phyloP scores from a whole-genome alignment of 2,888 invertebrate species.

The Junonia oenone region DNA sequence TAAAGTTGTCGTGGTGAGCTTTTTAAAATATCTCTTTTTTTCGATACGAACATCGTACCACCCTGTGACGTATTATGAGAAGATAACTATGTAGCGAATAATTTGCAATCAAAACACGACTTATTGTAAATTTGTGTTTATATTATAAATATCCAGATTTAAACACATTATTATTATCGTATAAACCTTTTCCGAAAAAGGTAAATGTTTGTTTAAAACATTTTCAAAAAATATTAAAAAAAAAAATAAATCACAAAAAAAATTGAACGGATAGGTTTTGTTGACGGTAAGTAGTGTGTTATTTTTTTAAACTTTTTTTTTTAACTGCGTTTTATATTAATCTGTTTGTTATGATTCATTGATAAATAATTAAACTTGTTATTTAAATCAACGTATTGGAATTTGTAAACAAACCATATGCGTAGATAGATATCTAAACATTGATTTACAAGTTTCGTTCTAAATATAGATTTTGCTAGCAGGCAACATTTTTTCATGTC shows the following conservation, averaged over 20 bases:
- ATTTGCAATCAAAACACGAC: not conserved
- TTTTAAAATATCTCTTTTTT: slow-evolving; percentile 32
- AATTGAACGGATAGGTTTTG: not conserved
- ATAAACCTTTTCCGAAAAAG: no score
- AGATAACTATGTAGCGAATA: slow-evolving; percentile 14
- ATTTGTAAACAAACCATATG: slow-evolving; percentile 10
- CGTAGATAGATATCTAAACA: not conserved
- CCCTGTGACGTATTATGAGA: slow-evolving; percentile 49
- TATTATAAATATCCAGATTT: no score
- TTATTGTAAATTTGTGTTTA: not conserved
- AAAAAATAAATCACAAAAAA: no score
- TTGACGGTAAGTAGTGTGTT: no score
- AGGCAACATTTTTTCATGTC: slow-evolving; percentile 36
- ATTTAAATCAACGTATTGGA: slow-evolving; percentile 3
- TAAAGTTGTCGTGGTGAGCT: slow-evolving; percentile 9
- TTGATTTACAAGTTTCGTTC: not conserved
- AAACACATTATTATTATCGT: no score
- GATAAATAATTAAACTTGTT: slow-evolving; percentile 6
- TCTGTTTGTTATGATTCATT: slow-evolving; percentile 4
- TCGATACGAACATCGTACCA: slow-evolving; percentile 45
- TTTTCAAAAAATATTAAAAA: no score
- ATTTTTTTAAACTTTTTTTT: no score
- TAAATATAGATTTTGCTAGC: slow-evolving; percentile 11
- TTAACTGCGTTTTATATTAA: not conserved
- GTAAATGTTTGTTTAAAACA: no score